phyloP scores from a whole-genome alignment of 2,113 vertebrate genomes.

The Sinocyclocheilus anshuiensis region DNA sequence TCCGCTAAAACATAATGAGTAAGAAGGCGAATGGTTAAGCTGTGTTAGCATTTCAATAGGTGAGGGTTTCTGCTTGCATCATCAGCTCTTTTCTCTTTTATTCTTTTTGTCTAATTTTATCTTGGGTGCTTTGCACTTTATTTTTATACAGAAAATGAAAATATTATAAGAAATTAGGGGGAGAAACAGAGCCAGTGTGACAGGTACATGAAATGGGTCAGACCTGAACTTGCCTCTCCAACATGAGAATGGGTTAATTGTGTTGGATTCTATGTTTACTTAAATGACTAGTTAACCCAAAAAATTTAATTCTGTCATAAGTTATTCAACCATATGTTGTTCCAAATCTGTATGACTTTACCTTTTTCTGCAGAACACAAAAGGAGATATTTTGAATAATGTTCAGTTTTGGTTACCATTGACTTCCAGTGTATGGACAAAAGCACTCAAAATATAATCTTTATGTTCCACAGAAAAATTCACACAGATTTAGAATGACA shows the following conservation, averaged over 20 bases:
- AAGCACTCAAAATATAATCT: no score
- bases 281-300: neutral
- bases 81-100: neutral
- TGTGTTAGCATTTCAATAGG: neutral
- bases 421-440: no score
- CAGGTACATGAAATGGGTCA: neutral
- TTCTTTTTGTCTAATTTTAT: neutral
- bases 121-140: neutral
- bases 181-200: neutral
- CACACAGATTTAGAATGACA: no score
- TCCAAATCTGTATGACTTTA: no score
- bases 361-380: no score
- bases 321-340: no score
- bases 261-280: neutral
- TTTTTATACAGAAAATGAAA: neutral
- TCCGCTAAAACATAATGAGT: neutral
- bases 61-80: neutral
- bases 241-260: neutral
- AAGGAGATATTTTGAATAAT: no score
- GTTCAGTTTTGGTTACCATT: no score
- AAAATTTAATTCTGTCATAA: no score
- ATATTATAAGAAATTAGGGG: neutral
- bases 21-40: neutral
- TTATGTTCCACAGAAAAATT: no score
- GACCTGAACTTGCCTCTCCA: neutral